phyloP scores from a whole-genome alignment of 2,888 invertebrate genomes.

The Sphecodes monilicornis region DNA sequence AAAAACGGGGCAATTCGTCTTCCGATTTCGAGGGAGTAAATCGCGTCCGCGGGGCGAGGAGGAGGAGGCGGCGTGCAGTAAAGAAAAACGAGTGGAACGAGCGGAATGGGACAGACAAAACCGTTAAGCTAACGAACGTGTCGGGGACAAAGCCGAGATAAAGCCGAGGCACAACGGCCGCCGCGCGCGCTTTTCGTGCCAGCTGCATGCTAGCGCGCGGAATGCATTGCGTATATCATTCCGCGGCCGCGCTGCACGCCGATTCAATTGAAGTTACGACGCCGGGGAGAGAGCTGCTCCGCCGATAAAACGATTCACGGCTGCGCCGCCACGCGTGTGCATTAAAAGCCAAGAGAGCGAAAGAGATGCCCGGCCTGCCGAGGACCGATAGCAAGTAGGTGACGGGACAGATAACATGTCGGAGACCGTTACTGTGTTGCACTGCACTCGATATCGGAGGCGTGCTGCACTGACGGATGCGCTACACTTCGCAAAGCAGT shows the following conservation, averaged over 20 bases:
- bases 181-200: constrained; percentile 51
- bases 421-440: constrained; percentile 9
- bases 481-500: not conserved
- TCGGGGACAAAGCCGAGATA: constrained; percentile 65
- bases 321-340: constrained; percentile 31
- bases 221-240: constrained; percentile 65
- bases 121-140: constrained; percentile 68
- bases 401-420: constrained; percentile 20
- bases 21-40: constrained; percentile 59
- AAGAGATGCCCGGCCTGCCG: constrained; percentile 24
- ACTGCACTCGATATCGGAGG: constrained; percentile 1
- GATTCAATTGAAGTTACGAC: constrained; percentile 69
- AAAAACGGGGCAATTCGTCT: constrained; percentile 57
- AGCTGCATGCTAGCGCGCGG: constrained; percentile 44
- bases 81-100: constrained; percentile 40
- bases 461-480: not conserved
- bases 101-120: constrained; percentile 54
- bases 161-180: constrained; percentile 42
- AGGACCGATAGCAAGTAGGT: constrained; percentile 30
- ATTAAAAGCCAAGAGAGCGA: constrained; percentile 44
- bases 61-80: constrained; percentile 13
- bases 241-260: constrained; percentile 53
- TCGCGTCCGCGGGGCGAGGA: constrained; percentile 39
- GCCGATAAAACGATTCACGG: constrained; percentile 68
- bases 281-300: constrained; percentile 8